phyloP scores from a whole-genome alignment of 2,888 invertebrate species.

The Cylindroiulus punctatus region DNA sequence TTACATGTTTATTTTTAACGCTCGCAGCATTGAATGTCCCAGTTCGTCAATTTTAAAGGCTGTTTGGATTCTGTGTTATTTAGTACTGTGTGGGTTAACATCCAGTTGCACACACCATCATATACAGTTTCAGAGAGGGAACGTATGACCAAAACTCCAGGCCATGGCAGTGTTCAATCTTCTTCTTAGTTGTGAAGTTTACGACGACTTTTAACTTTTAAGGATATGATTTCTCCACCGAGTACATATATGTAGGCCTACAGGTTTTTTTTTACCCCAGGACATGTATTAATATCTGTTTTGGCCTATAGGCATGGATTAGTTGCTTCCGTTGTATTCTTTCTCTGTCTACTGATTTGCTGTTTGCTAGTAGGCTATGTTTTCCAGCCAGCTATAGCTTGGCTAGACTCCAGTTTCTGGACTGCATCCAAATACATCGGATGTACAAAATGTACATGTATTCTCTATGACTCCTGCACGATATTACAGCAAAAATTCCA shows the following conservation, averaged over 20 bases:
- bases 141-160: background rate
- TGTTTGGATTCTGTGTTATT: background rate
- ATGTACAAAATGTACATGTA: no score
- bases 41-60: background rate
- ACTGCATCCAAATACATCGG: background rate
- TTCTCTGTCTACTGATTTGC: background rate
- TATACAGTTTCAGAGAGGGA: background rate
- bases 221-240: background rate
- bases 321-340: background rate
- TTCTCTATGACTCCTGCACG: background rate
- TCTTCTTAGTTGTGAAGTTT: background rate
- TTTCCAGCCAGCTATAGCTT: background rate
- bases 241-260: background rate
- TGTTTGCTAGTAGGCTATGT: background rate
- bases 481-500: background rate
- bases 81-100: no score
- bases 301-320: background rate
- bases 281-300: background rate
- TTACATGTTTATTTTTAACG: constrained; percentile 8
- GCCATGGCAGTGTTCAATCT: background rate
- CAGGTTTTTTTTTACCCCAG: no score
- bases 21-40: background rate
- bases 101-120: background rate
- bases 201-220: background rate
- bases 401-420: background rate